phyloP scores from a whole-genome alignment of 2,888 invertebrate genomes.

The Amaurobius ferox region DNA sequence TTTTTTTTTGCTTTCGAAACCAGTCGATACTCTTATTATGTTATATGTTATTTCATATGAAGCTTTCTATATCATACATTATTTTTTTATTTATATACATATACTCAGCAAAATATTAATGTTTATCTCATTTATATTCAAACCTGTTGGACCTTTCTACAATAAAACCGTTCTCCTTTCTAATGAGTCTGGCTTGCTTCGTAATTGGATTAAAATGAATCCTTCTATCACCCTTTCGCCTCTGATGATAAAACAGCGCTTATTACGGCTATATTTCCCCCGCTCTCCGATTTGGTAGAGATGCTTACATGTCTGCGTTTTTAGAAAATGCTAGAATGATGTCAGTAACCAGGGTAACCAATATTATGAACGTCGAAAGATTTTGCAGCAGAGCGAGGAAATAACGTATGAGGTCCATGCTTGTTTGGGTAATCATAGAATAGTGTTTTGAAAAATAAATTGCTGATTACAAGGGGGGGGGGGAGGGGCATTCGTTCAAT shows the following conservation, averaged over 20 bases:
- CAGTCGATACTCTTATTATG: too few relatives aligned
- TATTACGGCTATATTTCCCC: not conserved
- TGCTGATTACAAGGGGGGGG: not conserved
- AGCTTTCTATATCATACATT: too few relatives aligned
- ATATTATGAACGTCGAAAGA: not conserved
- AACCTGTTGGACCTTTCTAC: too few relatives aligned
- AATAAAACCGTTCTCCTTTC: too few relatives aligned
- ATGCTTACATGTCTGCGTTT: not conserved
- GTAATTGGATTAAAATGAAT: too few relatives aligned
- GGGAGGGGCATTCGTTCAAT: not conserved
- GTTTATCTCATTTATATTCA: too few relatives aligned
- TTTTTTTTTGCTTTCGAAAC: too few relatives aligned
- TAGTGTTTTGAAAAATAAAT: slow-evolving; percentile 15
- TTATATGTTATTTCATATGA: too few relatives aligned
- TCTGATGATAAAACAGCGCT: not conserved
- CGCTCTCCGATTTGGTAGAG: not conserved
- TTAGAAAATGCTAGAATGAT: not conserved
- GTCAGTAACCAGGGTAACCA: not conserved
- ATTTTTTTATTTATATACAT: too few relatives aligned
- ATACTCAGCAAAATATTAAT: too few relatives aligned
- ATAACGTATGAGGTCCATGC: slow-evolving; percentile 6
- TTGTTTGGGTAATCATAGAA: slow-evolving; percentile 53
- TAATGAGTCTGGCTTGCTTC: too few relatives aligned
- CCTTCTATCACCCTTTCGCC: too few relatives aligned
- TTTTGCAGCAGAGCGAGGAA: not conserved